phyloP scores from a whole-genome alignment of 2,888 invertebrate species.

The Rotaria socialis region DNA sequence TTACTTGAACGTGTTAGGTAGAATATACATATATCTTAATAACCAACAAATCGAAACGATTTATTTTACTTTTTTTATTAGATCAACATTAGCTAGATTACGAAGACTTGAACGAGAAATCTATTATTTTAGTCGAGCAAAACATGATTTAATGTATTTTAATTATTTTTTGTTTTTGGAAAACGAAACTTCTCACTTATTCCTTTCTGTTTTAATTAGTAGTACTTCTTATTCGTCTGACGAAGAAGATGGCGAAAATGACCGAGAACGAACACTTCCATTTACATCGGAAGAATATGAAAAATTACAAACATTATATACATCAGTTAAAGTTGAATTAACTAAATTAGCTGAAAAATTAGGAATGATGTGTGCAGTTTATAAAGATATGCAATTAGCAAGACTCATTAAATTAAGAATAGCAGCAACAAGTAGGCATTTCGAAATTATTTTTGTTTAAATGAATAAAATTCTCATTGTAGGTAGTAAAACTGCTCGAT shows the following conservation, averaged over 20 bases:
- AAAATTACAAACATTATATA: constrained; percentile 9
- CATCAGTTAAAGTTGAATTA: not conserved
- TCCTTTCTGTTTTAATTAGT: not conserved
- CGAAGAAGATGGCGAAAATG: not conserved
- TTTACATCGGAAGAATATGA: not conserved
- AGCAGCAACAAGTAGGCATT: not conserved
- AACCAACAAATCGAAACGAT: too few species aligned
- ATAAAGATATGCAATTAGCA: constrained; percentile 38
- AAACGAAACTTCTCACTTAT: too few species aligned
- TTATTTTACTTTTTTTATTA: not conserved
- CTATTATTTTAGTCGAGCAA: not conserved
- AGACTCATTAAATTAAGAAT: not conserved
- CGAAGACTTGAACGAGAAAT: constrained; percentile 28
- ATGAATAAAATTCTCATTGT: not conserved
- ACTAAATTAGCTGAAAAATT: constrained; percentile 18
- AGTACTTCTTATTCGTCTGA: constrained; percentile 1
- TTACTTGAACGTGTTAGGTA: constrained; percentile 10
- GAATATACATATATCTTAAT: not conserved
- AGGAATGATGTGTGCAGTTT: constrained; percentile 32
- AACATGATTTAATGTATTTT: not conserved
- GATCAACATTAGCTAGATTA: constrained; percentile 3
- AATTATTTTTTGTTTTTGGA: not conserved
- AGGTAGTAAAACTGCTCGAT: constrained; percentile 16
- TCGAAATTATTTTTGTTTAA: not conserved
- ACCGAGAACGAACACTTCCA: not conserved